Base-by-base conservation (phyloP, 2,797 vertebrate species). In the Cichlasoma orientale region DNA sequence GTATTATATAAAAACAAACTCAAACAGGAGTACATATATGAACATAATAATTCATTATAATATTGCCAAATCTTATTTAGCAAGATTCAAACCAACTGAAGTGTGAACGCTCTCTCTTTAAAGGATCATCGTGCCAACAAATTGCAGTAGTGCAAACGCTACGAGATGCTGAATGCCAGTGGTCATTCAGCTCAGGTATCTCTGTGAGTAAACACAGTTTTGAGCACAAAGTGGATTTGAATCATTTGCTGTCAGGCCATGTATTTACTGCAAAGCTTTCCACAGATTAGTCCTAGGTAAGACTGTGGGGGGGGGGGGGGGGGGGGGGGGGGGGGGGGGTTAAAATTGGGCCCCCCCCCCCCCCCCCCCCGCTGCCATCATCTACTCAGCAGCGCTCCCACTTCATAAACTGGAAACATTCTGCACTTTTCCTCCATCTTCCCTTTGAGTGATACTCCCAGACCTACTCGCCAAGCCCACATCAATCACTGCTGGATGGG, bases 211-310 rank as follows among this genome's bases (percentile, higher is more conserved):
- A 75, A 74, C 57, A 77, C 69, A 74, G 52, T 52, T 85, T 71
- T 71, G 69, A 79, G 69, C 61, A 41, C 71, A 75, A 70, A 79
- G 78, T 56, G 27, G 75, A 90, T 88, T 88, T 79, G 44, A 82
- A 84, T 84, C 41, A 63, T 82, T 81, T 44, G 25, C 82, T 82
- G 83, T 82, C 82, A 81, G 79, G 57, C 72, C 13, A 33, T 59
- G 44, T 72, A 78, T 88, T 74, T 77, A 36, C 79, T 38, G 78
- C 73, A 56, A 77, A 79, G 82, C 84, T 84, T 87, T 84, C 75
- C 75, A 75, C 57, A 84, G 86, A 92, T 92, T 87, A 90, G 86
- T 86, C 80, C 83, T n/a, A n/a, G n/a, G n/a, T n/a, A n/a, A n/a
- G n/a, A n/a, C n/a, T n/a, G n/a, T n/a, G n/a, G n/a, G n/a, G n/a